Conservation (phyloP, 2,113 vertebrate genomes). For the Mormyrus iriodes region DNA sequence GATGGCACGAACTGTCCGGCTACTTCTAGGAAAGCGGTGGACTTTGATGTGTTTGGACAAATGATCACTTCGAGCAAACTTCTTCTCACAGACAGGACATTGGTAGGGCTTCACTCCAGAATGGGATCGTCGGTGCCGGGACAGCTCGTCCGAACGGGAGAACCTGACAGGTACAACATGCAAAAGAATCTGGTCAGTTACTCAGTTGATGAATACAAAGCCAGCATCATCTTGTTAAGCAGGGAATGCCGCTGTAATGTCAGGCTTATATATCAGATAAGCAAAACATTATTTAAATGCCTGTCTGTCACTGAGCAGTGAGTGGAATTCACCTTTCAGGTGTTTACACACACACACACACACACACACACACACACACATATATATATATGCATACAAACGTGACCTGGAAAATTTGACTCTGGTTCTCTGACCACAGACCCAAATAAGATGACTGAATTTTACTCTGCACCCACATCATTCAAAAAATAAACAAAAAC, state of each 20-base stretch:
- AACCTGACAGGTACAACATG: slow-evolving; percentile 64
- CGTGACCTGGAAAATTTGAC: neutral
- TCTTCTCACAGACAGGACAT: slow-evolving; percentile 87
- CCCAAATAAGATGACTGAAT: neutral
- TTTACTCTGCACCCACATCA: neutral
- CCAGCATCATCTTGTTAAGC: neutral
- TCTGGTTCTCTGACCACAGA: neutral
- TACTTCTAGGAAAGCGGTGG: slow-evolving; percentile 84
- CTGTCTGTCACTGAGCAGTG: neutral
- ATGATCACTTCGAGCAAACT: slow-evolving; percentile 91
- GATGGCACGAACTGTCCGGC: slow-evolving; percentile 65
- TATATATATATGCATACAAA: neutral
- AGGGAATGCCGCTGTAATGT: too few species aligned
- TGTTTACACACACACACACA: neutral
- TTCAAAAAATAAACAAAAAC: slow-evolving; percentile 2
- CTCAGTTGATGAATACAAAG: neutral
- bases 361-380: neutral
- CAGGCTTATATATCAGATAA: neutral
- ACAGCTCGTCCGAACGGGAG: slow-evolving; percentile 87
- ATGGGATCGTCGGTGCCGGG: slow-evolving; percentile 85
- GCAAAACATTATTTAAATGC: neutral
- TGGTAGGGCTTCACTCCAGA: slow-evolving; percentile 92
- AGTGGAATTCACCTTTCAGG: neutral
- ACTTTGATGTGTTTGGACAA: slow-evolving; percentile 94
- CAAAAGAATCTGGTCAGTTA: neutral